Evolutionary conservation across 23 tunicate genomes (phyloP).

Genomic region (Ascidia mentula): DNA sequence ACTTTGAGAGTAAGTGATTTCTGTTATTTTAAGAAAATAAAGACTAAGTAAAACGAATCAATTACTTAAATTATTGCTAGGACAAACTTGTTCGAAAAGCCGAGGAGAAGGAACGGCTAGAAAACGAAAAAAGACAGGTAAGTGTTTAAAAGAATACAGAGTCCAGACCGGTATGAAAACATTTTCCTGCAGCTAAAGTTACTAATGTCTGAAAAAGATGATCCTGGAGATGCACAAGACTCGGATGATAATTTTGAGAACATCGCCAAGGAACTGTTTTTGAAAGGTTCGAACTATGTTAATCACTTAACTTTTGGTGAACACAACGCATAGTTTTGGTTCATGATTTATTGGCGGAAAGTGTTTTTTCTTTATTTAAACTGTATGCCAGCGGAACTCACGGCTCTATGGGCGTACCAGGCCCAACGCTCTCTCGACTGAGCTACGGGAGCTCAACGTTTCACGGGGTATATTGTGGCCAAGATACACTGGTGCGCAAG

Average conservation of each 20-base stretch:
- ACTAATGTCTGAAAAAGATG: background rate
- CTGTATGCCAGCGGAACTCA: too few species aligned
- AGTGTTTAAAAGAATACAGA: background rate
- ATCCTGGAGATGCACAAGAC: slow-evolving; percentile 14
- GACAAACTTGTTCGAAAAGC: slow-evolving; percentile 64
- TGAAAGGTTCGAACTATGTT: slow-evolving; percentile 43
- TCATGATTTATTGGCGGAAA: too few species aligned
- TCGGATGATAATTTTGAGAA: slow-evolving; percentile 42
- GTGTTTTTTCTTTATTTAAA: too few species aligned
- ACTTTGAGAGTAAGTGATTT: slow-evolving; percentile 57
- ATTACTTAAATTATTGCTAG: too few species aligned
- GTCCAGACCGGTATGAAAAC: background rate
- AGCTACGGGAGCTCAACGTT: too few species aligned
- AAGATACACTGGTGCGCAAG: too few species aligned
- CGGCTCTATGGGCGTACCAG: too few species aligned
- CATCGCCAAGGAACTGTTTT: slow-evolving; percentile 30
- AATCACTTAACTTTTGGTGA: background rate
- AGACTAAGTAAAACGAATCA: too few species aligned
- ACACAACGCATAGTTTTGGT: too few species aligned
- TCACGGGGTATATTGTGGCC: too few species aligned
- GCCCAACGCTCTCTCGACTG: too few species aligned
- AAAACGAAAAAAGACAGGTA: slow-evolving; percentile 38
- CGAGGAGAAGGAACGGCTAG: slow-evolving; percentile 65
- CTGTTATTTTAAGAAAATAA: too few species aligned
- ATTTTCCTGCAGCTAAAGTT: background rate